Evolutionary conservation across 2,888 invertebrate genomes (phyloP), one percentile per base, ranked within the genome.

Genomic region (Tipula vernalis): DNA sequence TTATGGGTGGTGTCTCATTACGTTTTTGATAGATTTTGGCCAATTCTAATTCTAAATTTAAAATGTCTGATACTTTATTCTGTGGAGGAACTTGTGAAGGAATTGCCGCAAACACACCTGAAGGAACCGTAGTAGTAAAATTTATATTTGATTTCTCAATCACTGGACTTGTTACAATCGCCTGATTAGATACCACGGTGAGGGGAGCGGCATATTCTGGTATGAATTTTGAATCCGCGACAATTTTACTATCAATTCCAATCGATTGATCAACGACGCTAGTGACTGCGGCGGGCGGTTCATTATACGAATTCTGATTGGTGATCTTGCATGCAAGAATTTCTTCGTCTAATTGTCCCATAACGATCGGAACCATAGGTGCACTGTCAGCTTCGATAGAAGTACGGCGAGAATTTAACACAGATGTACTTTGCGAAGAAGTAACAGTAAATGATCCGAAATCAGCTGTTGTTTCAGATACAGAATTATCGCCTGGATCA

Each of bases 21-120:
- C 87, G 86, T 83, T 87, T 86, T 86, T 88, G 87, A 87, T 88
- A 88, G 28, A 88, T 86, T 87, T 93, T 93, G 90, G 93, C 93
- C 89, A 94, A 92, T 91, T 94, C 93, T 90, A 93, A 93, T 90
- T 94, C 94, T 42, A 94, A 91, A 88, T 93, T 93, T 3, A 93
- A 92, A 18, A 94, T 90, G 88, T 93, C 92, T 44, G 92, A 86
- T 15, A 13, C 15, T 36, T 86, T 51, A 51, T 57, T 51, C n/a
- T 6, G 51, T 3, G 89, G 86, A 89, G 89, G 44, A 15, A 51
- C n/a, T 51, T 51, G 57, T 18, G 28, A 10, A 28, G 71, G 10
- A 71, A 15, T 15, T 15, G 28, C 18, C 3, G 28, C 4, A 10
- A 18, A 71, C 2, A 12, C 71, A 12, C 13, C 10, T n/a, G n/a